Evolutionary conservation across 1,140 invertebrate genomes (phyloP).

Genomic region (Orchesella cincta): DNA sequence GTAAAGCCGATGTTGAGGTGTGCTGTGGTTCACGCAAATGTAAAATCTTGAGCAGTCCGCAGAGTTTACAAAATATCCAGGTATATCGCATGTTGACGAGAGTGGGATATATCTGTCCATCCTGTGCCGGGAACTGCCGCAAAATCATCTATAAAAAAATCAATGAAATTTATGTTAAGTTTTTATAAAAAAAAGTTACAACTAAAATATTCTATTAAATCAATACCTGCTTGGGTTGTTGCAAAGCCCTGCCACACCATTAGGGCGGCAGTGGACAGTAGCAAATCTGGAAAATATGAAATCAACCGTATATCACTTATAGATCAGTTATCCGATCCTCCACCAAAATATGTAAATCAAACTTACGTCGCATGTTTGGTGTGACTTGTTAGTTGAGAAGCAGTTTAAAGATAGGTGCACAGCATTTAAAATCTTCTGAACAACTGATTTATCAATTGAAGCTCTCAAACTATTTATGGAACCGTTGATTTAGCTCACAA

Average conservation of each 20-base stretch:
- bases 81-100: constrained; percentile 26
- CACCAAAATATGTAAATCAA: too few relatives aligned
- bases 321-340: too few relatives aligned
- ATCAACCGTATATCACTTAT: too few relatives aligned
- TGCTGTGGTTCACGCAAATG: constrained; percentile 39
- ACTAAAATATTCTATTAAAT: not conserved
- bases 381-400: too few relatives aligned
- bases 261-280: too few relatives aligned
- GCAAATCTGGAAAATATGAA: too few relatives aligned
- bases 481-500: too few relatives aligned
- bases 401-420: too few relatives aligned
- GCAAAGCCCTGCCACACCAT: not conserved
- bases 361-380: too few relatives aligned
- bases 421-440: too few relatives aligned
- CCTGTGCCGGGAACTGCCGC: constrained; percentile 6
- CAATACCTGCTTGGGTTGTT: not conserved
- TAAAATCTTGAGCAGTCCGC: constrained; percentile 39
- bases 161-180: not conserved
- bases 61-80: constrained; percentile 38
- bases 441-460: too few relatives aligned
- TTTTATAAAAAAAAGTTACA: not conserved
- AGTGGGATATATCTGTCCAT: constrained; percentile 15
- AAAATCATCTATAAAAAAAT: constrained; percentile 10
- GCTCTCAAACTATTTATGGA: too few relatives aligned
- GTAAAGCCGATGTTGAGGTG: constrained; percentile 10